These are phyloP conservation scores for Polymixis flavicincta DNA, from an alignment of 2,888 invertebrate species.

Conservation along the genomic window DNA sequence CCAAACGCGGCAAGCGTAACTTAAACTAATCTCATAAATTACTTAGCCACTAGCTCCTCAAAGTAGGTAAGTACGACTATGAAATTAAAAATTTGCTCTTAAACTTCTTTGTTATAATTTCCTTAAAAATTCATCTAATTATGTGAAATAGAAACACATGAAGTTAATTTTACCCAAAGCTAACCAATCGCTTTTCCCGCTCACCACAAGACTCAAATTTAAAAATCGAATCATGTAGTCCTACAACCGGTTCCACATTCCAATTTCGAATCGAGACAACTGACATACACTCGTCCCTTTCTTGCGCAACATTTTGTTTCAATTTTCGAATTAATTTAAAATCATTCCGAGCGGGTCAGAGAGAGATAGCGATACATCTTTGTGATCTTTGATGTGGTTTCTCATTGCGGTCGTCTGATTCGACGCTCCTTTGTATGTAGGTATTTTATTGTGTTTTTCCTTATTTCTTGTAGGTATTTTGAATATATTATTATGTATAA, in stretches of 20 bases:
- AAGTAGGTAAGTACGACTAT: too few species aligned
- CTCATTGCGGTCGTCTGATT: constrained; percentile 54
- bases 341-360: constrained; percentile 45
- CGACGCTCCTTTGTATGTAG: constrained; percentile 32
- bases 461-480: constrained; percentile 41
- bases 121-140: neutral
- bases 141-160: neutral
- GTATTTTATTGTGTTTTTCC: constrained; percentile 52
- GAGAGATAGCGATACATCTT: constrained; percentile 54
- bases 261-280: constrained; percentile 68
- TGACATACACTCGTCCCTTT: constrained; percentile 65
- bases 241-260: constrained; percentile 70
- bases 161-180: neutral
- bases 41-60: too few species aligned
- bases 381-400: constrained; percentile 29
- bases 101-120: neutral
- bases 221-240: constrained; percentile 47
- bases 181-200: neutral
- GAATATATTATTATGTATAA: constrained; percentile 33
- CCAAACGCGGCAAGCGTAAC: too few species aligned
- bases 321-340: constrained; percentile 73
- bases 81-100: neutral
- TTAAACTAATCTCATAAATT: too few species aligned
- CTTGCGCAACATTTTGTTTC: constrained; percentile 70
- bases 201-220: constrained; percentile 30